Percentiles rank a stretch among this genome's conserved stretches.
Evolutionary conservation across 2,797 vertebrate species (phyloP).

Genomic region (Notamacropus eugenii): DNA sequence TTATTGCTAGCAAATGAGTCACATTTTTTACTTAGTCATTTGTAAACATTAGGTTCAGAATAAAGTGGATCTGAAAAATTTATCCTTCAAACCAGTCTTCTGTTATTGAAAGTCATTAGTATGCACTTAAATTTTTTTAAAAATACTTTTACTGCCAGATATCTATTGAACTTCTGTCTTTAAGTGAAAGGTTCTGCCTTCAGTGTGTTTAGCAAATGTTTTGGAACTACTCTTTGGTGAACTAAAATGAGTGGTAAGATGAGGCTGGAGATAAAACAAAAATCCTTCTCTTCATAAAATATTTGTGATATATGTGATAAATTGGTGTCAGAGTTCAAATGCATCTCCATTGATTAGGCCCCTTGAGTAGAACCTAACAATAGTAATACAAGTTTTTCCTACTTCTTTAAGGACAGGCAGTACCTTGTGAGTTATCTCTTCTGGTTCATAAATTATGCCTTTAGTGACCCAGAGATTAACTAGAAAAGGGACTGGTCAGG

Average conservation of each 20-base stretch:
- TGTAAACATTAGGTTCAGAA: not conserved
- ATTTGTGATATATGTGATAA: not conserved
- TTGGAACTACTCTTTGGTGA: constrained; percentile 18
- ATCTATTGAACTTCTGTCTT: not conserved
- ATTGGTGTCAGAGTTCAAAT: not conserved
- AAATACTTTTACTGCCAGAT: not conserved
- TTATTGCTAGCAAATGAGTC: not conserved
- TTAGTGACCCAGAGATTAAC: constrained; percentile 28
- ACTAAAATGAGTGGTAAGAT: not conserved
- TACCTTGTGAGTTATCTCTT: not conserved
- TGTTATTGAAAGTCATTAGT: not conserved
- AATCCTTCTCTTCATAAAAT: not conserved
- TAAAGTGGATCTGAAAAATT: not conserved
- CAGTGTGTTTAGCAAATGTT: not conserved
- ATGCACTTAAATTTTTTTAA: not conserved
- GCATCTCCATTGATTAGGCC: not conserved
- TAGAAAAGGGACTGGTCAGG: constrained; percentile 28
- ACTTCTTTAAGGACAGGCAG: not conserved
- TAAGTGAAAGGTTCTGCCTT: not conserved
- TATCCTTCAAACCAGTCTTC: not conserved
- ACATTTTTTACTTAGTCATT: not conserved
- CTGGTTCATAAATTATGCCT: not conserved
- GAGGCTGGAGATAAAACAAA: not conserved
- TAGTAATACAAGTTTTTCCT: not conserved
- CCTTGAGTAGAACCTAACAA: not conserved